These are phyloP conservation scores for Caenorhabditis imperialis DNA, from an alignment of 2,888 invertebrate species.

Conservation along the genomic window DNA sequence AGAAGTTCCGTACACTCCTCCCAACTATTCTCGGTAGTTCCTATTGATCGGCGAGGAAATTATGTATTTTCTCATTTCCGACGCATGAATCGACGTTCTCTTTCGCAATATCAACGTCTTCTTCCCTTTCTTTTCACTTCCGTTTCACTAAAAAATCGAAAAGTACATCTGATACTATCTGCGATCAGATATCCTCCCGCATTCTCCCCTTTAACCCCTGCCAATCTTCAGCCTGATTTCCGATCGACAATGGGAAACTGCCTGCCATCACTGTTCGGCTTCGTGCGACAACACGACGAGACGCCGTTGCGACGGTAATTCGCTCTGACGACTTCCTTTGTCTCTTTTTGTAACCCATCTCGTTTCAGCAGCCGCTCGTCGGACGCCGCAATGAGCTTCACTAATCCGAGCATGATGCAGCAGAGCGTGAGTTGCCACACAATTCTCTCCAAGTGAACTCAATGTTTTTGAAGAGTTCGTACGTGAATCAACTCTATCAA, in stretches of 20 bases:
- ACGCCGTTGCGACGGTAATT: constrained; percentile 53
- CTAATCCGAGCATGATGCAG: constrained; percentile 61
- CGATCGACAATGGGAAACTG: constrained; percentile 66
- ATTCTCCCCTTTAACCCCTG: neutral
- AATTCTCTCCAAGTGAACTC: too few species aligned
- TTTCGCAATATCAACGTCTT: neutral
- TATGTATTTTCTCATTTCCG: too few species aligned
- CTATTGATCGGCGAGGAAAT: neutral
- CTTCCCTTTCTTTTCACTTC: neutral
- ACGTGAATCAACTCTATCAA: constrained; percentile 76
- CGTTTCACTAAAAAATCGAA: constrained; percentile 1
- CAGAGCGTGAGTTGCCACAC: constrained; percentile 39
- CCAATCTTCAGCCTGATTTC: constrained; percentile 20
- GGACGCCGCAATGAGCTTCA: constrained; percentile 57
- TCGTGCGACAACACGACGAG: constrained; percentile 49
- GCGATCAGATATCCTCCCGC: too few species aligned
- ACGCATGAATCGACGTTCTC: neutral
- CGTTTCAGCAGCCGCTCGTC: constrained; percentile 52
- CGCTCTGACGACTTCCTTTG: constrained; percentile 17
- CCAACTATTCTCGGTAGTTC: neutral
- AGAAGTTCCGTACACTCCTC: constrained; percentile 6
- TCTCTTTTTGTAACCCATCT: neutral
- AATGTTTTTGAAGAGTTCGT: constrained; percentile 76
- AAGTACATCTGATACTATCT: too few species aligned
- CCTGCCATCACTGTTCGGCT: constrained; percentile 62